Evolutionary conservation across 2,113 vertebrate species (phyloP), one percentile per base, ranked within the genome.

Genomic region (Eidolon helvum): DNA sequence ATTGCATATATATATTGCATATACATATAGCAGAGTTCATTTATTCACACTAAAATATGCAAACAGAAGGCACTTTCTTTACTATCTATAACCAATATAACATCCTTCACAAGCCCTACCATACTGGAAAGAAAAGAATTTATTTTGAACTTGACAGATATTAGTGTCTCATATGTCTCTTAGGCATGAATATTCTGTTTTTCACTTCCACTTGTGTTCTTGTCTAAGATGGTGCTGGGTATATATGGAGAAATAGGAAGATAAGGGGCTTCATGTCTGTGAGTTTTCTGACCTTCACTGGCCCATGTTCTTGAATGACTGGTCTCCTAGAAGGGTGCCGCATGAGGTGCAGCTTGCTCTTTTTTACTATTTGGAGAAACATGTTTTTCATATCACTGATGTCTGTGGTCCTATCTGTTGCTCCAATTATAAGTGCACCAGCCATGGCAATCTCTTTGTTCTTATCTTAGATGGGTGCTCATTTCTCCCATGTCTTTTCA

Each of bases 131-230:
- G 5, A 45, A 40, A 78, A 78, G 4, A 28, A 61, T 38, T 77
- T 88, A 88, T 12, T 43, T 91, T 53, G 61, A 90, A 90, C 14
- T 35, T 82, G 30, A 63, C 2, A 77, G 7, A 53, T 55, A 63
- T 26, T 61, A 80, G 22, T 69, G 80, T 79, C 10, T 80, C 66
- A 38, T 38, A 43, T 38, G 8, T 38, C 15, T 66, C 4, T 40
- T 61, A 26, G 26, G 21, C 7, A 71, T 38, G 15, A 53, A 28
- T 50, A 5, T 4, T 30, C 11, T 63, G 3, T 82, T 7, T 85
- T 92, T 21, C 1, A 75, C 4, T 80, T 1, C 15, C 43, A 55
- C 2, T 40, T 4, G 4, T 59, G 30, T 30, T 66, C 15, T 61
- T 85, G n/a, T 28, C 4, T 16, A 85, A 79, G 7, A 74, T 61